phyloP scores from a whole-genome alignment of 2,797 vertebrate genomes.

The Cuculus canorus region DNA sequence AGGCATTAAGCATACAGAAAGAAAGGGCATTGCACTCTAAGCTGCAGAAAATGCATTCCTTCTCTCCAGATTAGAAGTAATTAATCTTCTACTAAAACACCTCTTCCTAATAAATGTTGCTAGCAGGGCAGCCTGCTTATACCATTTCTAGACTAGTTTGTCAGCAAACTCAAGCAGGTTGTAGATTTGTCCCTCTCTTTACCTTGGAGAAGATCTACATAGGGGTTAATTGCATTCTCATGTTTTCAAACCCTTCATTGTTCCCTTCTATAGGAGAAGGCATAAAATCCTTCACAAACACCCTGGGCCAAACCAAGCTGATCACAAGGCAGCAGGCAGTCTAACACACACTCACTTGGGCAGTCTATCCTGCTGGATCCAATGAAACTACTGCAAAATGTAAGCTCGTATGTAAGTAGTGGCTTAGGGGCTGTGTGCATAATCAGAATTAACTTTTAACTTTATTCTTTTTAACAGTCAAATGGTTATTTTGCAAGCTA shows the following conservation, averaged over 20 bases:
- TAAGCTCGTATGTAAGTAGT: background rate
- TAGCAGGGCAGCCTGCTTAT: background rate
- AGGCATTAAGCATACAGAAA: background rate
- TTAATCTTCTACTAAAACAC: conserved; percentile 17
- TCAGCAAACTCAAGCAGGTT: background rate
- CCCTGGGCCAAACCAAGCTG: background rate
- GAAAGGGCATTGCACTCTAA: conserved; percentile 20
- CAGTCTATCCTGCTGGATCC: background rate
- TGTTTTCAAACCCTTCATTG: background rate
- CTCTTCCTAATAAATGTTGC: background rate
- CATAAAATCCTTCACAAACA: rapidly evolving
- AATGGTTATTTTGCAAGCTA: background rate
- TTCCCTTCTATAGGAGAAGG: background rate
- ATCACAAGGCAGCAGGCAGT: background rate
- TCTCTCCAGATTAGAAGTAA: background rate
- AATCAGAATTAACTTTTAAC: background rate
- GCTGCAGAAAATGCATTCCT: background rate
- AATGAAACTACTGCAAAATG: background rate
- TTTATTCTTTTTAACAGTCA: background rate
- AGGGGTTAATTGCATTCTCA: background rate
- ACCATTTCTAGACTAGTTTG: background rate
- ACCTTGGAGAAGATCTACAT: background rate
- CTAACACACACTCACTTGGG: background rate
- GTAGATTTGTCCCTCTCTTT: background rate
- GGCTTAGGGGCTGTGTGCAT: background rate